Conservation (phyloP, 1,140 invertebrate species). For the Manduca sexta region DNA sequence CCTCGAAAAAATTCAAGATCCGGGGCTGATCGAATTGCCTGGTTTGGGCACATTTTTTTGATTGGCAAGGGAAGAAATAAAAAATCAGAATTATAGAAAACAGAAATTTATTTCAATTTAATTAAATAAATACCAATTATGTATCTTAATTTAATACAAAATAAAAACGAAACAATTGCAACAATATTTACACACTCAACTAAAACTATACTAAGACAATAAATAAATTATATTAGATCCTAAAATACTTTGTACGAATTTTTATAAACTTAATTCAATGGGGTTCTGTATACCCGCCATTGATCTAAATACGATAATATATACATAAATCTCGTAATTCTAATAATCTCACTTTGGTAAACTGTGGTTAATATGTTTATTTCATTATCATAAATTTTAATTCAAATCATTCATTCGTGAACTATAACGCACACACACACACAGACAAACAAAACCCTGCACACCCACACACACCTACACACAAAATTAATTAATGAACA, state of each 20-base stretch:
- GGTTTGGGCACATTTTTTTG: no score
- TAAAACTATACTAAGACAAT: slow-evolving; percentile 39
- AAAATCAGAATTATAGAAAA: slow-evolving; percentile 35
- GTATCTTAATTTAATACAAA: slow-evolving; percentile 41
- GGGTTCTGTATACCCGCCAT: background rate
- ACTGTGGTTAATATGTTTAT: slow-evolving; percentile 67
- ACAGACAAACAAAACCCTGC: background rate
- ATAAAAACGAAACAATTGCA: slow-evolving; percentile 64
- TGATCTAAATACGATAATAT: slow-evolving; percentile 14
- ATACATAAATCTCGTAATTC: slow-evolving; percentile 37
- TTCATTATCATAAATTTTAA: slow-evolving; percentile 10
- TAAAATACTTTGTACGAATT: slow-evolving; percentile 68
- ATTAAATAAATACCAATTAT: slow-evolving; percentile 62
- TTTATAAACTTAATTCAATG: slow-evolving; percentile 22
- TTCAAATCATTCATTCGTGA: background rate
- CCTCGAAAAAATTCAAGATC: no score
- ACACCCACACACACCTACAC: slow-evolving; percentile 10
- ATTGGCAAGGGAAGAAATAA: no score
- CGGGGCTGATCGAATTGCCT: no score
- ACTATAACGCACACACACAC: background rate
- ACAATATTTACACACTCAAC: slow-evolving; percentile 47
- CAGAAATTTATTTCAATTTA: slow-evolving; percentile 57
- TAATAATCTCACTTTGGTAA: slow-evolving; percentile 76
- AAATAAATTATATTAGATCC: slow-evolving; percentile 52
- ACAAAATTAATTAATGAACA: slow-evolving; percentile 13